Evolutionary conservation across 2,797 vertebrate species (phyloP).

Genomic region (Sebastes nivosus): DNA sequence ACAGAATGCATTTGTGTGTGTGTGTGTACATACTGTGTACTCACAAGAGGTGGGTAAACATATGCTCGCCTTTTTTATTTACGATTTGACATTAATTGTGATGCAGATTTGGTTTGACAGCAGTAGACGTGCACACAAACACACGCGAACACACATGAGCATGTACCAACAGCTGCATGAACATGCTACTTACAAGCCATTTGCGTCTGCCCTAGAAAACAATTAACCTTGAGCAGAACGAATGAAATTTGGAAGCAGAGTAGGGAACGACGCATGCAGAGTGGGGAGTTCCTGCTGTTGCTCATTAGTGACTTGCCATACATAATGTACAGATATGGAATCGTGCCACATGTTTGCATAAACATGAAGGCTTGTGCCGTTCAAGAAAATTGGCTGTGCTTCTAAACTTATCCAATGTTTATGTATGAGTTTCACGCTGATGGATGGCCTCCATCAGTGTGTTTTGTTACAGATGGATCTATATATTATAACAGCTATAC

Average conservation of each 20-base stretch:
- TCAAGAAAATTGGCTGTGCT: conserved; percentile 11
- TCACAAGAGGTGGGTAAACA: conserved; percentile 41
- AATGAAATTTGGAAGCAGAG: conserved; percentile 42
- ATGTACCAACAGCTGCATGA: conserved; percentile 51
- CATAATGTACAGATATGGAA: conserved; percentile 36
- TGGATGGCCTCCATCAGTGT: conserved; percentile 24
- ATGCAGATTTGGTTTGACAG: conserved; percentile 52
- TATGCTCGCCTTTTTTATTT: conserved; percentile 43
- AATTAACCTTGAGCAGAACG: conserved; percentile 69
- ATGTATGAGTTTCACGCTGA: conserved; percentile 36
- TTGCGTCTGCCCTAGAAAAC: conserved; percentile 53
- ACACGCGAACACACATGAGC: not conserved
- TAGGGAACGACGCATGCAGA: conserved; percentile 18
- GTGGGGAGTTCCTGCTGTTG: conserved; percentile 46
- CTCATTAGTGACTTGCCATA: conserved; percentile 43
- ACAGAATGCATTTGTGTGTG: not conserved
- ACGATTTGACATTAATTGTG: conserved; percentile 55
- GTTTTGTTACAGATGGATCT: conserved; percentile 16
- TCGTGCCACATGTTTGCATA: conserved; percentile 43
- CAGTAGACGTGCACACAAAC: not conserved
- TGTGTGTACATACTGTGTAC: not conserved
- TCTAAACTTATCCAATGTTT: conserved; percentile 26
- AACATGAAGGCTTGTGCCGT: conserved; percentile 24
- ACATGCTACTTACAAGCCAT: conserved; percentile 52
- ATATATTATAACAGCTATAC: not conserved